phyloP scores from a whole-genome alignment of 2,113 vertebrate species.

The Coptodon rendalli region DNA sequence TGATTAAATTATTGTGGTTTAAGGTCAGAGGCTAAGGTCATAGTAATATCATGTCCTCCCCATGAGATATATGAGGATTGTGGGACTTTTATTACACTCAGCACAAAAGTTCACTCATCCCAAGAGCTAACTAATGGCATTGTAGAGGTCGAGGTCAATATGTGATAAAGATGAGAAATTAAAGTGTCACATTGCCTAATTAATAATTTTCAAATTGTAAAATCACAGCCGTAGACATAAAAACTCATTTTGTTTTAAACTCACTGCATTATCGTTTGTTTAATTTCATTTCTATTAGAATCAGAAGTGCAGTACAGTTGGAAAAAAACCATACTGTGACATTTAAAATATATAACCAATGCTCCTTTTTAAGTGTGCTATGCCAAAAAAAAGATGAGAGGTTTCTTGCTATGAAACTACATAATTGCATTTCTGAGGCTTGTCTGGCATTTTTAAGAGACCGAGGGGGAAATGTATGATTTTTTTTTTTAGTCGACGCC shows the following conservation, averaged over 20 bases:
- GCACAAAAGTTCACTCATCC: background rate
- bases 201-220: background rate
- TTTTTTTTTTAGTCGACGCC: background rate
- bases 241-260: background rate
- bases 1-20: background rate
- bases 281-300: background rate
- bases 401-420: background rate
- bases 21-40: background rate
- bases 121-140: background rate
- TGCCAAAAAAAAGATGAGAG: background rate
- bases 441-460: background rate
- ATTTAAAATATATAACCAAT: background rate
- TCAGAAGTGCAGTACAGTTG: background rate
- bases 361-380: background rate
- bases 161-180: background rate
- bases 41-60: background rate
- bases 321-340: background rate
- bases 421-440: background rate
- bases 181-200: background rate
- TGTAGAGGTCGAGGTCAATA: background rate
- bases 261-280: background rate
- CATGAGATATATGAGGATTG: background rate
- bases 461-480: background rate
- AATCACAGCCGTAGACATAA: background rate
- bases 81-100: background rate